Base-by-base conservation (phyloP, 2,888 invertebrate species). In the Cheilosia vernalis region DNA sequence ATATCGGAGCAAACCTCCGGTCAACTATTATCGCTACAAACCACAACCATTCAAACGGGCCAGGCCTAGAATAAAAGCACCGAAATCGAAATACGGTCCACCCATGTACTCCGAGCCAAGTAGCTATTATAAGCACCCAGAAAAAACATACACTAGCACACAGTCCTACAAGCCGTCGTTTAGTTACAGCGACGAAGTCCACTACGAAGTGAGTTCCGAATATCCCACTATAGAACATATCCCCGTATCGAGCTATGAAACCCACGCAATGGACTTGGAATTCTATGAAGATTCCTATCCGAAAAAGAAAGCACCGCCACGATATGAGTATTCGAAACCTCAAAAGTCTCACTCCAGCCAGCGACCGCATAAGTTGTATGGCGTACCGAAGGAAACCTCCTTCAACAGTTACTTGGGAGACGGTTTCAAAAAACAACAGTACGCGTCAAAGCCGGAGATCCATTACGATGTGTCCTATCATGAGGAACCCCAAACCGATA, bases 1-100 rank as follows among this genome's bases (percentile, higher is more conserved):
- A 2, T 90, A 88, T 58, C 89, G 91, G 27, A 89, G 91, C 10
- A 91, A 92, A 73, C 92, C 91, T 2, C 90, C 91, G 0, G 88
- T 87, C 6, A 87, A 87, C 30, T 67, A 76, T 30, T 87, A 89
- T 1, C 89, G 88, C 27, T 88, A 89, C 49, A 86, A 88, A 53
- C 84, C 87, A 15, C 87, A 88, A 6, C 56, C 88, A 17, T 63
- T 88, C 3, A 92, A 90, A 63, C 89, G 89, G 6, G 88, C 88
- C 47, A 90, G 90, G 53, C 87, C 88, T 3, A 88, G 90, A 3
- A 73, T 87, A 1, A 91, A 91, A 79, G 70, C 76, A 5, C 89
- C 89, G 4, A 90, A 90, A 86, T 87, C 88, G 2, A 89, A 89
- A 47, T 90, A 90, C 61, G 90, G 89, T 33, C 89, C 90, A 63